These are phyloP conservation scores for Lycaena phlaeas DNA, from an alignment of 2,888 invertebrate genomes.

Conservation along the genomic window DNA sequence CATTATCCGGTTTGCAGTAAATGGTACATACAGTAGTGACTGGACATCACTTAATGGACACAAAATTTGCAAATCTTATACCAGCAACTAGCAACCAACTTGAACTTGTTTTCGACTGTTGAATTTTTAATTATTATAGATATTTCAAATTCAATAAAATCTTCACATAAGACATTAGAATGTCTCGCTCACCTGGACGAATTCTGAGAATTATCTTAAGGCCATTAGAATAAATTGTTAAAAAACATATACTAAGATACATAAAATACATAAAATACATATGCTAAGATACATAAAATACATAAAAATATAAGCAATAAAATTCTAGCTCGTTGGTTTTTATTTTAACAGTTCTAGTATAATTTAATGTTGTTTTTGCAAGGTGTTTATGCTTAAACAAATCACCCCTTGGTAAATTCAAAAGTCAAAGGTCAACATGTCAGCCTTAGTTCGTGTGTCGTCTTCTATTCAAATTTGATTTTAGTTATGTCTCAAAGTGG, in stretches of 20 bases:
- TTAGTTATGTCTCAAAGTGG: too few species aligned
- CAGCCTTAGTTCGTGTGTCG: conserved; percentile 1
- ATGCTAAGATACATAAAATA: neutral
- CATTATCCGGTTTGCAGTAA: too few species aligned
- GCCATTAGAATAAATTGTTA: neutral
- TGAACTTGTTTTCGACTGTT: too few species aligned
- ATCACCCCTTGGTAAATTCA: neutral
- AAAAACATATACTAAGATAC: neutral
- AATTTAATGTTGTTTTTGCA: neutral
- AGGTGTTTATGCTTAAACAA: neutral
- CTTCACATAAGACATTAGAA: too few species aligned
- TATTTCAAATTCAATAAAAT: too few species aligned
- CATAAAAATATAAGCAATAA: neutral
- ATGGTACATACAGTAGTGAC: too few species aligned
- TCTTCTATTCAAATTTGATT: neutral
- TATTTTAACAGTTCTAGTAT: neutral
- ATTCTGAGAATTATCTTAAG: too few species aligned
- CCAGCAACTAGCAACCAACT: too few species aligned
- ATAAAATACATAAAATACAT: neutral
- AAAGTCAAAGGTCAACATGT: conserved; percentile 1
- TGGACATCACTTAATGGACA: too few species aligned
- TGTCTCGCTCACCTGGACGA: too few species aligned
- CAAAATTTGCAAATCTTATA: too few species aligned
- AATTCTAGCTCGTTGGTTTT: neutral
- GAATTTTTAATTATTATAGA: too few species aligned